Evolutionary conservation across 2,113 vertebrate genomes (phyloP).

Genomic region (Steatornis caripensis): DNA sequence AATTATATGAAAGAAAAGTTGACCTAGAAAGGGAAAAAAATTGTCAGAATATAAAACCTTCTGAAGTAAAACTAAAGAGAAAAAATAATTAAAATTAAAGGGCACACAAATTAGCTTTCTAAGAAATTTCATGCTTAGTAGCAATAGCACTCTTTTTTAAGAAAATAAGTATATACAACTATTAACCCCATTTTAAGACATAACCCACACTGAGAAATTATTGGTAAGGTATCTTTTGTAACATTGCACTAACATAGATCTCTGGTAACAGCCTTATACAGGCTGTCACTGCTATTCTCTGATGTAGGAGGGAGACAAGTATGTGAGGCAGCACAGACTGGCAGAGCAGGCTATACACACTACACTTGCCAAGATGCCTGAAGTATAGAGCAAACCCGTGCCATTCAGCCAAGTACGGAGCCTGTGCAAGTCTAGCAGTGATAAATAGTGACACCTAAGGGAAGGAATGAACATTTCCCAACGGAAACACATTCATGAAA

Average conservation of each 20-base stretch:
- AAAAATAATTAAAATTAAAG: not conserved
- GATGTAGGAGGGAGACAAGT: conserved; percentile 54
- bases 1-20: not conserved
- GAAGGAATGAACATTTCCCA: not conserved
- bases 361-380: conserved; percentile 30
- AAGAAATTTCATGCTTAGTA: not conserved
- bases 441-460: conserved; percentile 59
- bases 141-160: not conserved
- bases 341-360: conserved; percentile 36
- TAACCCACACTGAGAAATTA: conserved; percentile 5
- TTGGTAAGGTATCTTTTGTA: conserved; percentile 34
- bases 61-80: not conserved
- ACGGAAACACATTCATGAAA: not conserved
- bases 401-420: conserved; percentile 1
- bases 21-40: not conserved
- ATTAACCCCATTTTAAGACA: conserved; percentile 14
- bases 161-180: not conserved
- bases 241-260: conserved; percentile 18
- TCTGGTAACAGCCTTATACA: conserved; percentile 31
- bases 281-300: conserved; percentile 44
- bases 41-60: not conserved
- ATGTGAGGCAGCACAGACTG: conserved; percentile 56
- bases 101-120: not conserved
- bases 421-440: not conserved
- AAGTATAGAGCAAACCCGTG: not conserved